phyloP scores from a whole-genome alignment of 2,797 vertebrate genomes.

The Coreius guichenoti region DNA sequence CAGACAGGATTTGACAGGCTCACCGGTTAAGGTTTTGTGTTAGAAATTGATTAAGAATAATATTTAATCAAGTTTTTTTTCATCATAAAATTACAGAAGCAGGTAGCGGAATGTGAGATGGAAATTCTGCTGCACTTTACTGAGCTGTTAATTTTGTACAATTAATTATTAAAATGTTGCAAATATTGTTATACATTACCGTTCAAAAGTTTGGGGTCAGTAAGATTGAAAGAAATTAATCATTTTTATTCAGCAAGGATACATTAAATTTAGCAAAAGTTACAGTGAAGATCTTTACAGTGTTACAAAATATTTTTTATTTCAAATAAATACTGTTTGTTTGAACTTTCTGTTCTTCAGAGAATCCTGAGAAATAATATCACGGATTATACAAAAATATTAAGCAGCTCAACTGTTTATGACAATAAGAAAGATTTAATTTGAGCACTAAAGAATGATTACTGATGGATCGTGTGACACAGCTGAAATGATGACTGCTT shows the following conservation, averaged over 20 bases:
- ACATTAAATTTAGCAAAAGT: neutral
- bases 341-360: neutral
- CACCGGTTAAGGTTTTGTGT: neutral
- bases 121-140: neutral
- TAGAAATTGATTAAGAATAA: neutral
- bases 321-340: neutral
- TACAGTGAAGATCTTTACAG: neutral
- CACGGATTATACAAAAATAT: neutral
- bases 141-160: neutral
- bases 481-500: neutral
- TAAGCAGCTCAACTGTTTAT: neutral
- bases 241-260: neutral
- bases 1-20: constrained; percentile 5
- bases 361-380: neutral
- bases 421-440: neutral
- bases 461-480: neutral
- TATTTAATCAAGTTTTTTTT: neutral
- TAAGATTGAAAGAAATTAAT: neutral
- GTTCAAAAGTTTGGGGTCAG: neutral
- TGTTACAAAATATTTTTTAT: neutral
- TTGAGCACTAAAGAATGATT: neutral
- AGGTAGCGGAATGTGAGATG: neutral
- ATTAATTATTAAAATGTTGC: neutral
- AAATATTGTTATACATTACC: neutral
- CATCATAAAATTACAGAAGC: neutral